Conservation (phyloP, 2,113 vertebrate genomes). For the Phylloscopus trochiloides region DNA sequence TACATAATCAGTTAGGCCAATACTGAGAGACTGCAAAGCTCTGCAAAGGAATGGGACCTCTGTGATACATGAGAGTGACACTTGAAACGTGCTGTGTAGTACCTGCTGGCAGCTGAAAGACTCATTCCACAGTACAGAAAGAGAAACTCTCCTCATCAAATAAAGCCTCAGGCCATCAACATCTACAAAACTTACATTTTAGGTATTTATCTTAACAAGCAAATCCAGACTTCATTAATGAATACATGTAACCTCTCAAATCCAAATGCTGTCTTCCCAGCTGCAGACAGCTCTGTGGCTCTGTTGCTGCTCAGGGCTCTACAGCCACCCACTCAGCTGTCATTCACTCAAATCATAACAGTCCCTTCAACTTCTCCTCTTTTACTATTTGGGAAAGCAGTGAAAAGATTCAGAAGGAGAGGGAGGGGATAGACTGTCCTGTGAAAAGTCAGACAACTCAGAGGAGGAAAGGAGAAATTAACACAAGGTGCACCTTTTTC, state of each 20-base stretch:
- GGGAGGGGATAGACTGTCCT: neutral
- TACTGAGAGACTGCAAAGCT: neutral
- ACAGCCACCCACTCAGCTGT: neutral
- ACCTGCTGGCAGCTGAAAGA: neutral
- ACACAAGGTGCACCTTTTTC: neutral
- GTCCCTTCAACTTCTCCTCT: neutral
- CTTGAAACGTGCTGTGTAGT: neutral
- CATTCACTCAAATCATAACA: neutral
- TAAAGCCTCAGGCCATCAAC: neutral
- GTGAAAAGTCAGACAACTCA: neutral
- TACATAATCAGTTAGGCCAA: neutral
- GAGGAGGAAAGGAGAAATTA: neutral
- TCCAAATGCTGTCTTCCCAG: neutral
- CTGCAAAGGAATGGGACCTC: neutral
- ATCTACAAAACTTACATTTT: neutral
- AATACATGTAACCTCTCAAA: neutral
- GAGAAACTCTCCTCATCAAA: neutral
- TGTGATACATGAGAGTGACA: neutral
- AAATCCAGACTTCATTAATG: neutral
- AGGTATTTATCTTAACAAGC: neutral
- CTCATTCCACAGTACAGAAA: neutral
- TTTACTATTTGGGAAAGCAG: neutral
- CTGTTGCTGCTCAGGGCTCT: neutral
- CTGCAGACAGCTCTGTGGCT: neutral
- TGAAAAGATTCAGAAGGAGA: neutral